These are phyloP conservation scores for Ptychobarbus kaznakovi DNA, from an alignment of 2,797 vertebrate genomes.

Conservation along the genomic window DNA sequence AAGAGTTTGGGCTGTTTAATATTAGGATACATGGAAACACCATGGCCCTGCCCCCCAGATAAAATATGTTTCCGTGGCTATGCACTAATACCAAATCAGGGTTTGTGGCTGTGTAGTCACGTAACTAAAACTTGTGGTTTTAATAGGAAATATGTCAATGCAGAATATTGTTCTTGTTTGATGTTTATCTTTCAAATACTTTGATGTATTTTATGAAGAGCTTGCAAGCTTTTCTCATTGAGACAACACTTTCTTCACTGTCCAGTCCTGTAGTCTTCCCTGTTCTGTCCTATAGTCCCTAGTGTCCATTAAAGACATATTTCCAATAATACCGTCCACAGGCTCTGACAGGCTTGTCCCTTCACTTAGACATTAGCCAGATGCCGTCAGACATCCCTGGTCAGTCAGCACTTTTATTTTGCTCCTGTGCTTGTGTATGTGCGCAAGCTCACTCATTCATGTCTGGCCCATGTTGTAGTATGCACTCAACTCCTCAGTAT, in stretches of 20 bases:
- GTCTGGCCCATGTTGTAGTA: slow-evolving; percentile 24
- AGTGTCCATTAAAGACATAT: slow-evolving; percentile 33
- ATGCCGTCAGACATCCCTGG: slow-evolving; percentile 49
- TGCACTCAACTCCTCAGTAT: slow-evolving; percentile 17
- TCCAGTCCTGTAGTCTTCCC: slow-evolving; percentile 17
- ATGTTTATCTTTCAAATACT: neutral
- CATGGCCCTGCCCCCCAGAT: too few relatives aligned
- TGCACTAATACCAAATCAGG: neutral
- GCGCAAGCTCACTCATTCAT: slow-evolving; percentile 32
- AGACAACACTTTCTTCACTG: slow-evolving; percentile 18
- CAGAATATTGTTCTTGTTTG: neutral
- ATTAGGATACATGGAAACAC: too few relatives aligned
- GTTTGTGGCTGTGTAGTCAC: neutral
- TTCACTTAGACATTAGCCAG: slow-evolving; percentile 40
- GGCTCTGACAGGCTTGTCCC: slow-evolving; percentile 50
- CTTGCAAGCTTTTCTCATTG: slow-evolving; percentile 16
- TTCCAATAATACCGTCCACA: slow-evolving; percentile 43
- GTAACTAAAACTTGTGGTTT: neutral
- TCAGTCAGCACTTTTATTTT: slow-evolving; percentile 48
- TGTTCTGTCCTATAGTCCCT: slow-evolving; percentile 35
- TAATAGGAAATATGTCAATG: neutral
- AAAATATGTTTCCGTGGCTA: too few relatives aligned
- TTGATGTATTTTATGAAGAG: neutral
- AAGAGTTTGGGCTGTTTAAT: too few relatives aligned
- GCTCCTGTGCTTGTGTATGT: slow-evolving; percentile 23